These are phyloP conservation scores for Mycogona germanica DNA, from an alignment of 2,888 invertebrate genomes.

Conservation along the genomic window DNA sequence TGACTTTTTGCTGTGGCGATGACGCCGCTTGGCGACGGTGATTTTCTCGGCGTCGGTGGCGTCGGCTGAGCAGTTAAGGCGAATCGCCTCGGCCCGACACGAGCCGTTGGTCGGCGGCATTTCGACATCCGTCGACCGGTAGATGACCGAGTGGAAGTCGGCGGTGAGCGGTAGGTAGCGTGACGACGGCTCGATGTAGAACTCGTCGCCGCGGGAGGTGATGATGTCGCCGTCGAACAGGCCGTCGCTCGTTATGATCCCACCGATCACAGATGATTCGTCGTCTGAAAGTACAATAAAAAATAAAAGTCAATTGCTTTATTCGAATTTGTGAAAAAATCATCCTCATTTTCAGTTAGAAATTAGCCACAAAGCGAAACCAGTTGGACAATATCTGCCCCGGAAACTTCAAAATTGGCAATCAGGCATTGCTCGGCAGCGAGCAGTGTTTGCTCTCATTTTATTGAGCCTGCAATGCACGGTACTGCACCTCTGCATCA, in stretches of 20 bases:
- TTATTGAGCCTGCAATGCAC: too few species aligned
- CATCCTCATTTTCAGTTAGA: too few species aligned
- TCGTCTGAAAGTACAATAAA: conserved; percentile 48
- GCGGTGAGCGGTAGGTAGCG: conserved; percentile 40
- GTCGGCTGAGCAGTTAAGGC: conserved; percentile 1
- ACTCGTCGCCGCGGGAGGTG: conserved; percentile 52
- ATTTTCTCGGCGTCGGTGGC: conserved; percentile 19
- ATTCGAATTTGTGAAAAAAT: too few species aligned
- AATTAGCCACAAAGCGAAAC: too few species aligned
- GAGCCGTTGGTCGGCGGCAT: conserved; percentile 31
- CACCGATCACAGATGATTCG: conserved; percentile 66
- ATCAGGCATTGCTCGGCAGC: too few species aligned
- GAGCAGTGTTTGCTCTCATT: too few species aligned
- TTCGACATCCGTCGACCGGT: conserved; percentile 61
- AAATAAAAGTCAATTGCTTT: too few species aligned
- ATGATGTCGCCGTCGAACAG: conserved; percentile 80
- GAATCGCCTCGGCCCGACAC: conserved; percentile 48
- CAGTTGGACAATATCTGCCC: too few species aligned
- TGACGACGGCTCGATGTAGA: conserved; percentile 63
- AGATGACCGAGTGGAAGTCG: conserved; percentile 67
- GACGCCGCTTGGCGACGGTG: neutral
- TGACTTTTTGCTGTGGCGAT: too few species aligned
- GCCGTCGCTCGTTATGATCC: conserved; percentile 72
- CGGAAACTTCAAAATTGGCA: too few species aligned
- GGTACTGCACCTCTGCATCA: too few species aligned